Evolutionary conservation across 2,888 invertebrate genomes (phyloP).

Genomic region (Leucoma salicis): DNA sequence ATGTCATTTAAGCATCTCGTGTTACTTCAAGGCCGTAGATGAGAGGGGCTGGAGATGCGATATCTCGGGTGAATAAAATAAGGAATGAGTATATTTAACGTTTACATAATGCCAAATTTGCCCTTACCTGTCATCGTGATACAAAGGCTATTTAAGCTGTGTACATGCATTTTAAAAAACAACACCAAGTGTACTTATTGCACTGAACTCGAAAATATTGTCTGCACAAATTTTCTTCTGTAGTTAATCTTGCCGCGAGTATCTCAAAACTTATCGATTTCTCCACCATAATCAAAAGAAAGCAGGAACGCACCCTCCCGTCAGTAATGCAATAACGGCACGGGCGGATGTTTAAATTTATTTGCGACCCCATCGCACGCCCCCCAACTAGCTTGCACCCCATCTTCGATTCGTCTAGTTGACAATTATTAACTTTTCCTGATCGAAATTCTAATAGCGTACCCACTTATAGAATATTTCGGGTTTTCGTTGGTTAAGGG

Average conservation of each 20-base stretch:
- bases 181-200: too few species aligned
- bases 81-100: too few species aligned
- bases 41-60: too few species aligned
- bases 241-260: slow-evolving; percentile 1
- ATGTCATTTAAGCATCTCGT: too few species aligned
- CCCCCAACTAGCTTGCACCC: slow-evolving; percentile 23
- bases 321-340: slow-evolving; percentile 56
- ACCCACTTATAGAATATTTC: not conserved
- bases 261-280: slow-evolving; percentile 35
- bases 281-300: slow-evolving; percentile 31
- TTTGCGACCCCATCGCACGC: slow-evolving; percentile 41
- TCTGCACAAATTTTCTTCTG: not conserved
- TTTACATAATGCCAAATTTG: too few species aligned
- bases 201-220: too few species aligned
- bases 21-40: too few species aligned
- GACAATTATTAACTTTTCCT: slow-evolving; percentile 37
- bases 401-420: slow-evolving; percentile 32
- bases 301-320: slow-evolving; percentile 31
- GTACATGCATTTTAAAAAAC: too few species aligned
- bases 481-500: not conserved
- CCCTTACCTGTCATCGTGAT: too few species aligned
- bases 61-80: too few species aligned
- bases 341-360: slow-evolving; percentile 59
- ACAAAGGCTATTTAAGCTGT: too few species aligned
- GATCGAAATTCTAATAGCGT: slow-evolving; percentile 24